Base-by-base conservation (phyloP, 1,140 invertebrate species). In the Pseudoatta argentina region DNA sequence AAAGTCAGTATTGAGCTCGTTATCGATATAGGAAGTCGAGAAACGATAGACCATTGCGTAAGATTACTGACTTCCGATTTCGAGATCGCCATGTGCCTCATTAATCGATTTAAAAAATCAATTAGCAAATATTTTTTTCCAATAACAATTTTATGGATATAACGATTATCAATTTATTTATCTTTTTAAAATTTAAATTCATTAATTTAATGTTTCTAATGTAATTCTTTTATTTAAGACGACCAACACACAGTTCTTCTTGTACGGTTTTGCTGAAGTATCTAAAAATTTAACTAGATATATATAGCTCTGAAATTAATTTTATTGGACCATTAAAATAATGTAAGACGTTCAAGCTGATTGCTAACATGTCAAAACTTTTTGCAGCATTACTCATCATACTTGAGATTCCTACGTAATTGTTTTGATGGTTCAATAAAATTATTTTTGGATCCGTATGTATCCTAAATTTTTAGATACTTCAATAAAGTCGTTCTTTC, bases 1-100 rank as follows among this genome's bases (percentile, higher is more conserved):
- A 67, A 67, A 82, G 57, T 34, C 27, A 16, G 57, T 3, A 55
- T 27, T 27, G 21, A 57, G 16, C 12, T 61, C 55, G 27, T 82
- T 82, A 57, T 34, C 66, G 16, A 59, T 81, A 21, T 44, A 81
- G 69, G 55, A 75, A 83, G 55, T 61, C 39, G 4, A 7, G 34
- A 73, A 72, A 57, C 53, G 53, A 57, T 81, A 34, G 14, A 73
- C 27, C 24, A 14, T 57, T 72, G 4, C 24, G 55, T 30, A 34
- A 59, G 12, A 72, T 82, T 61, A 69, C 24, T 18, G 21, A 6
- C 21, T 24, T 24, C 3, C 24, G 24, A 57, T 71, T 71, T 55
- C 4, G 10, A 27, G 8, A 16, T 53, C 44, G 12, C 53, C 48
- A 34, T 16, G 14, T 67, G 21, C 21, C 21, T 66, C 18, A 34